Percentiles rank a stretch among this genome's conserved stretches.
Evolutionary conservation across 2,113 vertebrate species (phyloP).

Genomic region (Thamnophis sirtalis): DNA sequence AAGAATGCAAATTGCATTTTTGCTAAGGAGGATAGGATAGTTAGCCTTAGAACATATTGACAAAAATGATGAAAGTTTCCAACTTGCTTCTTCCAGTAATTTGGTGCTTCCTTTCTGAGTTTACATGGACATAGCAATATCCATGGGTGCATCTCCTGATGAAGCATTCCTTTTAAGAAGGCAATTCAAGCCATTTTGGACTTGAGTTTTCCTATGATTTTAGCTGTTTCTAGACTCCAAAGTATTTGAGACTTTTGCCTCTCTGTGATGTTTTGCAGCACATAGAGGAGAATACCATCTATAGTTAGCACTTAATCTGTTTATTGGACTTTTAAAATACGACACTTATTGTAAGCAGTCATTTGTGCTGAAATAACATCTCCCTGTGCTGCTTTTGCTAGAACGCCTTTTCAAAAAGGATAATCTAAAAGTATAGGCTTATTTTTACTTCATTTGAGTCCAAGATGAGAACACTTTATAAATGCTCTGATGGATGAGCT

Average conservation of each 20-base stretch:
- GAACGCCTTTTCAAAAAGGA: background rate
- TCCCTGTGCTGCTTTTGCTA: background rate
- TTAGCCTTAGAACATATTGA: slow-evolving; percentile 13
- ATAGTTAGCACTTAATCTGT: slow-evolving; percentile 46
- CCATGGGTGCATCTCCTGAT: background rate
- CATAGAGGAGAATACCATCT: slow-evolving; percentile 34
- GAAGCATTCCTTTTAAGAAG: slow-evolving; percentile 29
- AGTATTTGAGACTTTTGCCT: slow-evolving; percentile 28
- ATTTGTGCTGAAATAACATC: background rate
- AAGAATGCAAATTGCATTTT: slow-evolving; percentile 44
- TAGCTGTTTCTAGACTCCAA: background rate
- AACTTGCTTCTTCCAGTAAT: slow-evolving; percentile 45
- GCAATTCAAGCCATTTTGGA: background rate
- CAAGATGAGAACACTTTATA: slow-evolving; percentile 25
- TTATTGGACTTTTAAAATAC: background rate
- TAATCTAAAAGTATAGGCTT: background rate
- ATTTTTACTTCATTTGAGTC: background rate
- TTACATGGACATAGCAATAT: slow-evolving; percentile 18
- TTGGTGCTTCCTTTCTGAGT: slow-evolving; percentile 43
- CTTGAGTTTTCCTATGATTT: background rate
- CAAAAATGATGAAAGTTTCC: slow-evolving; percentile 39
- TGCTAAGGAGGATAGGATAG: slow-evolving; percentile 51
- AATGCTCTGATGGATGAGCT: slow-evolving; percentile 33
- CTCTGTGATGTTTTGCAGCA: slow-evolving; percentile 4
- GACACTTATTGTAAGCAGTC: background rate